Conservation (phyloP, 30 jellyfish, hydroid and myxozoan species). For the Pelagia noctiluca region DNA sequence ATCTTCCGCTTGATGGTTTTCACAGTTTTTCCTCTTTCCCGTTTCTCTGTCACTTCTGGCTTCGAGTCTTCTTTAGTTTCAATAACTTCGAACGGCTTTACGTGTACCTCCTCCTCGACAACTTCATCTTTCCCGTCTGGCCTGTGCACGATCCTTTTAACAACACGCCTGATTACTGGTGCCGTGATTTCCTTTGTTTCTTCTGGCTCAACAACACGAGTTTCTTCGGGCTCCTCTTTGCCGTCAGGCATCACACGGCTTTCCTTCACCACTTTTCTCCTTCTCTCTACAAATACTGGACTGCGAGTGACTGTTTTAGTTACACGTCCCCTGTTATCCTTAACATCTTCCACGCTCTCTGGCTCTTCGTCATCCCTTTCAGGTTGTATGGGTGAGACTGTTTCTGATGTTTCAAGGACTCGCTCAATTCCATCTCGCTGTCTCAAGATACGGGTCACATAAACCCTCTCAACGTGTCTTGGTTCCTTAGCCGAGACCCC, state of each 20-base stretch:
- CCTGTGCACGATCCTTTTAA: constrained; percentile 64
- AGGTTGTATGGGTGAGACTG: constrained; percentile 74
- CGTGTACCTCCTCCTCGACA: constrained; percentile 66
- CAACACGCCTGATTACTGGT: constrained; percentile 47
- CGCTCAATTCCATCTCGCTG: constrained; percentile 82
- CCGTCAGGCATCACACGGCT: constrained; percentile 84
- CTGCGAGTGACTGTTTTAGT: constrained; percentile 62
- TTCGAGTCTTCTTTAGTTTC: constrained; percentile 67
- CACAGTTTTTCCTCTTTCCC: constrained; percentile 54
- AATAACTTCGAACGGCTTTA: constrained; percentile 68
- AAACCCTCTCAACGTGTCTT: constrained; percentile 79
- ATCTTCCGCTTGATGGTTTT: constrained; percentile 69
- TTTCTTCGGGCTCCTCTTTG: constrained; percentile 73
- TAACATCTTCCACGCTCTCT: constrained; percentile 63
- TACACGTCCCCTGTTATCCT: constrained; percentile 70
- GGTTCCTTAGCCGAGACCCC: constrained; percentile 53
- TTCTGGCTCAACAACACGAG: constrained; percentile 72
- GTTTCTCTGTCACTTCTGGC: constrained; percentile 65
- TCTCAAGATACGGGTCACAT: constrained; percentile 77
- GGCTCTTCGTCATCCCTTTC: constrained; percentile 76
- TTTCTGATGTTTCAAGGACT: constrained; percentile 82
- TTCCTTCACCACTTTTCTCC: constrained; percentile 61
- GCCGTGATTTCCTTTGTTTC: constrained; percentile 58
- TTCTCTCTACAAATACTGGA: constrained; percentile 70
- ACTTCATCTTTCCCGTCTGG: constrained; percentile 73